Evolutionary conservation across 2,113 vertebrate genomes (phyloP), one percentile per base, ranked within the genome.

Genomic region (Paradoxurus hermaphroditus): DNA sequence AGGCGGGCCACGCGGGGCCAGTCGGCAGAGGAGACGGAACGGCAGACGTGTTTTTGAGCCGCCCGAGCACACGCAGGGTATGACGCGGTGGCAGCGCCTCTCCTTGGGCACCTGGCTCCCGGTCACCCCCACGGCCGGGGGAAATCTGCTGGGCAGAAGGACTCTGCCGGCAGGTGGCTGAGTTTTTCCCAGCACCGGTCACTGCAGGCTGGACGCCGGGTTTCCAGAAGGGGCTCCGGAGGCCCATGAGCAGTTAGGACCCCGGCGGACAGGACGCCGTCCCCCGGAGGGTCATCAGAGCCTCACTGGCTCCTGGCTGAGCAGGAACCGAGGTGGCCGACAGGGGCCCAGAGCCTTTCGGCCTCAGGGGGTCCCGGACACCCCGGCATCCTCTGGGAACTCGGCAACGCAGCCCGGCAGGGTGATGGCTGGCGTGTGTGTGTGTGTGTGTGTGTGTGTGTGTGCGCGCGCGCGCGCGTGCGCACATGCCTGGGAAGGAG

Each of bases 1-100:
- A 4, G 13, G 5, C 34, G 0, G 0, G 91, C 39, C 46, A 18
- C 0, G 0, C 70, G 34, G 41, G 59, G 10, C 0, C 0, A 9
- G 31, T 2, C 0, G 3, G 19, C 41, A 23, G 18, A 16, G 36
- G 70, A 23, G n/a, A 41, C 19, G 4, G 19, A 15, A 8, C 0
- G 9, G 73, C 7, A 1, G 39, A 12, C 0, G 13, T 10, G 0
- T 4, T 1, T 39, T n/a, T n/a, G n/a, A n/a, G n/a, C n/a, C n/a
- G n/a, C n/a, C n/a, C n/a, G n/a, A n/a, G n/a, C n/a, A 25, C 2
- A 1, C 11, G 4, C 9, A 25, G 68, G 1, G 4, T 0, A 2
- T 9, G 16, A 56, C 0, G 1, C 21, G 39, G 7, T 5, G 34
- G 31, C 2, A 7, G 21, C 1, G 5, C 12, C 31, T 77, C 78